Conservation (phyloP, 2,113 vertebrate species). For the Seriola rivoliana region DNA sequence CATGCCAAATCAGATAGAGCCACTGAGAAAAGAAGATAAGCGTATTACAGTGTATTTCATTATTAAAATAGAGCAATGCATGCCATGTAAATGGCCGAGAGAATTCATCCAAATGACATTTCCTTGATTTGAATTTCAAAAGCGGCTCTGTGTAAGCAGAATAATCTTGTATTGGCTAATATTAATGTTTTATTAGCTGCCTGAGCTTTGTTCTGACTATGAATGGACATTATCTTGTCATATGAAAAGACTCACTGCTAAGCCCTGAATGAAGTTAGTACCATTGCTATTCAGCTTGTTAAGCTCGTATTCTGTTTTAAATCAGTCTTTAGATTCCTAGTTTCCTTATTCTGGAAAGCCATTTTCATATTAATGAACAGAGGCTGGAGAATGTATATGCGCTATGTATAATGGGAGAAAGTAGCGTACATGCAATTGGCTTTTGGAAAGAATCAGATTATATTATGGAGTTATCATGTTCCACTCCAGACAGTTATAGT, state of each 20-base stretch:
- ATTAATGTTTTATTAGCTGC: constrained; percentile 75
- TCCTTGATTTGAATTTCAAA: constrained; percentile 69
- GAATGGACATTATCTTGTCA: constrained; percentile 61
- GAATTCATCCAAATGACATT: constrained; percentile 55
- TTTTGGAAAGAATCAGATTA: constrained; percentile 52
- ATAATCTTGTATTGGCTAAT: constrained; percentile 60
- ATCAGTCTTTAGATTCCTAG: constrained; percentile 51
- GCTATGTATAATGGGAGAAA: constrained; percentile 8
- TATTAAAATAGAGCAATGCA: constrained; percentile 46
- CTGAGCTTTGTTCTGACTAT: constrained; percentile 62
- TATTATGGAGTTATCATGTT: constrained; percentile 35
- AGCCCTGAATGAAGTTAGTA: constrained; percentile 58
- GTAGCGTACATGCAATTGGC: constrained; percentile 27
- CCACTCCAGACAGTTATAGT: constrained; percentile 13
- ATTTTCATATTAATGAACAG: constrained; percentile 62
- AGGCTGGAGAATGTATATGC: constrained; percentile 27
- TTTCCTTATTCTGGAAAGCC: constrained; percentile 43
- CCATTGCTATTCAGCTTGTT: constrained; percentile 63
- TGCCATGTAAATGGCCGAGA: constrained; percentile 19
- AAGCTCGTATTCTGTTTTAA: constrained; percentile 49
- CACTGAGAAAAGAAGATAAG: constrained; percentile 29
- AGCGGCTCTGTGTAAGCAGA: constrained; percentile 41
- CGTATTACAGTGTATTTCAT: constrained; percentile 42
- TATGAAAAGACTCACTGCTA: constrained; percentile 52
- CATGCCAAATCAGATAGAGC: constrained; percentile 19